Percentiles rank a stretch among this genome's conserved stretches.
Evolutionary conservation across 2,888 invertebrate species (phyloP).

Genomic region (Didymodactylos carnosus): DNA sequence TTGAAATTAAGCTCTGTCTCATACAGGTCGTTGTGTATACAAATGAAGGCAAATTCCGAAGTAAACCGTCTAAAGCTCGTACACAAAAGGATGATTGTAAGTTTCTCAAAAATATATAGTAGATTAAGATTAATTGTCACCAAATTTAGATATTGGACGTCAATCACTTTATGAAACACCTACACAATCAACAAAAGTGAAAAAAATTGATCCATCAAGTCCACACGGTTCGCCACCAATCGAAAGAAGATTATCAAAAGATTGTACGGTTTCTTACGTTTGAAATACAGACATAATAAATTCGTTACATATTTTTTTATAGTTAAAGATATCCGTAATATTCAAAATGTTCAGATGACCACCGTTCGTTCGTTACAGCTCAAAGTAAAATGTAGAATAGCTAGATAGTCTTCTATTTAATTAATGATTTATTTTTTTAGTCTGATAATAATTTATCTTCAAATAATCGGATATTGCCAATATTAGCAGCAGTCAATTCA

Average conservation of each 20-base stretch:
- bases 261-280: background rate
- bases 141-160: background rate
- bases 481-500: background rate
- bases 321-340: background rate
- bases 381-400: background rate
- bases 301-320: background rate
- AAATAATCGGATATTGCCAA: background rate
- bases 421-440: background rate
- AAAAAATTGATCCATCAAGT: background rate
- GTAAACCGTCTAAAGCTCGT: slow-evolving; percentile 28
- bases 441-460: background rate
- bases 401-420: background rate
- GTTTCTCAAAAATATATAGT: slow-evolving; percentile 12
- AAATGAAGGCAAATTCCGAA: slow-evolving; percentile 32
- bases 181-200: background rate
- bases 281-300: background rate
- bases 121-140: background rate
- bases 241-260: background rate
- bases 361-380: background rate
- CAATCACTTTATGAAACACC: background rate
- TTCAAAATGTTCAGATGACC: background rate
- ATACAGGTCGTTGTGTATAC: slow-evolving; percentile 28
- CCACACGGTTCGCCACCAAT: background rate
- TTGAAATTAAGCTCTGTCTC: background rate
- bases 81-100: slow-evolving; percentile 34